Conservation (phyloP, 1,140 invertebrate genomes). For the Samia ricini region DNA sequence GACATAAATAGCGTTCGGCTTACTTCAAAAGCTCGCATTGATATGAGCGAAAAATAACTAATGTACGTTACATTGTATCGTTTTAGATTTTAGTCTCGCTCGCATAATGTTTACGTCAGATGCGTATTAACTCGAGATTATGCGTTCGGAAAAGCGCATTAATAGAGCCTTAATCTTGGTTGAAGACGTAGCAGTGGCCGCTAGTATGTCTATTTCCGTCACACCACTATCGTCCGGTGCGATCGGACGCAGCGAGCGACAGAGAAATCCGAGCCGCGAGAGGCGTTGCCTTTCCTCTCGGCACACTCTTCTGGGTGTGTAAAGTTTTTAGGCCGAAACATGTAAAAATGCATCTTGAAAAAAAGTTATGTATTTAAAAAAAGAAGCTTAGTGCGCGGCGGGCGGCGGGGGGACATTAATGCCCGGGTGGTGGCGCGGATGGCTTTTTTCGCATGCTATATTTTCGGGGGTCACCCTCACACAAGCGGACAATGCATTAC, state of each 20-base stretch:
- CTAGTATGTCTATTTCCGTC: constrained; percentile 55
- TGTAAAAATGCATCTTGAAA: constrained; percentile 78
- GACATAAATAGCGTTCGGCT: constrained; percentile 58
- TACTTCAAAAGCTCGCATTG: constrained; percentile 38
- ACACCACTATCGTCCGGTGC: constrained; percentile 65
- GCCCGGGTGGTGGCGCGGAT: constrained; percentile 60
- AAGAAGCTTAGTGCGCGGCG: constrained; percentile 70
- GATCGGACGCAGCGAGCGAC: constrained; percentile 33
- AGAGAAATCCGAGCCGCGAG: constrained; percentile 59
- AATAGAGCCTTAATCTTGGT: constrained; percentile 72
- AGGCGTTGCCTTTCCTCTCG: constrained; percentile 64
- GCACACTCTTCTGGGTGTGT: constrained; percentile 66
- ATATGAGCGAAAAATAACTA: not conserved
- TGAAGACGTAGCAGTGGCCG: constrained; percentile 59
- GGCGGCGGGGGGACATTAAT: constrained; percentile 72
- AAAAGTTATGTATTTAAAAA: constrained; percentile 78
- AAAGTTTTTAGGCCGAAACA: constrained; percentile 77
- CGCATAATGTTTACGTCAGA: not conserved
- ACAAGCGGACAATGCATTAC: constrained; percentile 74
- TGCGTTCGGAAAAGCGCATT: constrained; percentile 57
- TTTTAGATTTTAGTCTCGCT: not conserved
- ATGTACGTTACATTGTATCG: not conserved
- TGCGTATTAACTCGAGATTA: constrained; percentile 10
- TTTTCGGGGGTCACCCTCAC: constrained; percentile 64
- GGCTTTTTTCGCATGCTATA: constrained; percentile 72